A percentile compares a stretch with the other conserved stretches of the same genome.
These are phyloP conservation scores for Cygnus buccinator DNA, from an alignment of 2,113 vertebrate species.

Conservation along the genomic window DNA sequence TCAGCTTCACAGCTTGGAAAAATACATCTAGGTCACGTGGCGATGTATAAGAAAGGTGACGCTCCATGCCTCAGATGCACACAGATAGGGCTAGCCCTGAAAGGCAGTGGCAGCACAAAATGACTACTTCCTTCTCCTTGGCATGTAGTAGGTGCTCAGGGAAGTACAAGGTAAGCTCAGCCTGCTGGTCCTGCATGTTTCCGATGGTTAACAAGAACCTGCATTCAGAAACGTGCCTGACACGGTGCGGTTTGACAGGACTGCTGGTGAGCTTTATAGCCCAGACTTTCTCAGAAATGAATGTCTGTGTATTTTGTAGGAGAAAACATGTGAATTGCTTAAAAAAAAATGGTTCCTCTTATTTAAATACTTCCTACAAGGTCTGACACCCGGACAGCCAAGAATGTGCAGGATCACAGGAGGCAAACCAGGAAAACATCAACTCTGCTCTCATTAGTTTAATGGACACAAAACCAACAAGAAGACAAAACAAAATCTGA, in stretches of 20 bases:
- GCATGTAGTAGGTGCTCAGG: neutral
- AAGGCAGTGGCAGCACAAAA: neutral
- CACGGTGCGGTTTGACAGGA: neutral
- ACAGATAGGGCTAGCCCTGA: neutral
- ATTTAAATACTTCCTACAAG: neutral
- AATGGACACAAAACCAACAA: neutral
- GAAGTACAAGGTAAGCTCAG: neutral
- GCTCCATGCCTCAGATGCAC: neutral
- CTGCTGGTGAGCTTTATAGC: neutral
- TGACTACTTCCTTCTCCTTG: neutral
- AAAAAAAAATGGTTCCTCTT: neutral
- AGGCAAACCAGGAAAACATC: neutral
- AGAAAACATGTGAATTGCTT: neutral
- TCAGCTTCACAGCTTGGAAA: constrained; percentile 74
- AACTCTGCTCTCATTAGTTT: neutral
- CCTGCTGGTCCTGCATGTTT: fast-evolving
- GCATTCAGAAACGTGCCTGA: fast-evolving
- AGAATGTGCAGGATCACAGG: neutral
- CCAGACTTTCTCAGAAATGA: neutral
- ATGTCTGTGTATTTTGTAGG: neutral
- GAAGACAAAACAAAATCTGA: neutral
- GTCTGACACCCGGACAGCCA: neutral
- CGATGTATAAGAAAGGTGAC: constrained; percentile 30
- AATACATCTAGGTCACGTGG: constrained; percentile 71
- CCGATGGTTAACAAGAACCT: fast-evolving